Percentiles rank a stretch among this genome's conserved stretches.
These are phyloP conservation scores for Nephrotoma appendiculata DNA, from an alignment of 2,888 invertebrate species.

Conservation along the genomic window DNA sequence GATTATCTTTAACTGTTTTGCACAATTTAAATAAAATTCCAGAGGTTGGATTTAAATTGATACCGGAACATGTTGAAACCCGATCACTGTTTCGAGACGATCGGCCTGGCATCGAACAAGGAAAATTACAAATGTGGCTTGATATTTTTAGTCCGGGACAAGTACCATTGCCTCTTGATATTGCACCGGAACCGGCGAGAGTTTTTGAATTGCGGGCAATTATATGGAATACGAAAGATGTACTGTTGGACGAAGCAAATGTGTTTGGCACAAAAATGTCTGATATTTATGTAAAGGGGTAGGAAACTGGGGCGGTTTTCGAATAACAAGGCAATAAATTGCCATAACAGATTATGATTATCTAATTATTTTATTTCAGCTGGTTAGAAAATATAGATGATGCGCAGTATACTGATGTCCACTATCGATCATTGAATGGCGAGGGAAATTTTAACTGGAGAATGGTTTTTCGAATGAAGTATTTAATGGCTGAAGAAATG, in stretches of 20 bases:
- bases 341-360: no score
- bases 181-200: slow-evolving; percentile 54
- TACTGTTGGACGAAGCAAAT: slow-evolving; percentile 50
- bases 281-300: slow-evolving; percentile 65
- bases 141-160: slow-evolving; percentile 61
- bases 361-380: slow-evolving; percentile 26
- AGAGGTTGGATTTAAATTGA: slow-evolving; percentile 57
- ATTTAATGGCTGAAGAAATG: slow-evolving; percentile 59
- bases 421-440: slow-evolving; percentile 63
- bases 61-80: slow-evolving; percentile 88
- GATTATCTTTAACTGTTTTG: slow-evolving; percentile 59
- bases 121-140: slow-evolving; percentile 81
- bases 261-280: slow-evolving; percentile 61
- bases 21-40: slow-evolving; percentile 64
- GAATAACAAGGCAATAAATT: not conserved
- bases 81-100: slow-evolving; percentile 59
- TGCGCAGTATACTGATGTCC: slow-evolving; percentile 67
- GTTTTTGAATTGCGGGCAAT: slow-evolving; percentile 53
- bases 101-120: slow-evolving; percentile 64
- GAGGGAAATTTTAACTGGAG: slow-evolving; percentile 85
- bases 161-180: slow-evolving; percentile 59
- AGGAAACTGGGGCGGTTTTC: slow-evolving; percentile 17
- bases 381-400: slow-evolving; percentile 54
- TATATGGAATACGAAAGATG: slow-evolving; percentile 48
- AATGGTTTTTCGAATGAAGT: slow-evolving; percentile 68